Evolutionary conservation across 1,140 invertebrate species (phyloP), one percentile per base, ranked within the genome.

Genomic region (Phenacoccus solenopsis): DNA sequence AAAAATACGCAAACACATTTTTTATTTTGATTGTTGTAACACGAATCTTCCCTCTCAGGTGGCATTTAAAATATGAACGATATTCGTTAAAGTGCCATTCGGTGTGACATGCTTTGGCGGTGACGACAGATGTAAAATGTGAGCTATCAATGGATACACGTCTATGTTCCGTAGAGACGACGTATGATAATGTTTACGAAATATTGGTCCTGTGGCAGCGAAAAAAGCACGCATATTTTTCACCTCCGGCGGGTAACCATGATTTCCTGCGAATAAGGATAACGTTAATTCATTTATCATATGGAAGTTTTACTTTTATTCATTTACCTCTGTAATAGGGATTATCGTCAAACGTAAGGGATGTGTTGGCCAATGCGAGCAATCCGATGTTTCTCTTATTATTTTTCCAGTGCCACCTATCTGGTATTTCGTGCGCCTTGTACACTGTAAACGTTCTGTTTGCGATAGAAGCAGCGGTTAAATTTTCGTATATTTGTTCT

Each of bases 211-310:
- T 69, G 80, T 78, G 0, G 86, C 88, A 70, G 89, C 81, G 73
- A 90, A 90, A 72, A 87, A 84, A 27, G 87, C 84, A 75, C 84
- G 82, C 88, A 90, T 89, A 16, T 79, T 78, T 30, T 72, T 69
- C 1, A 78, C 75, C 16, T 76, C 76, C 72, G 87, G 87, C 72
- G 85, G 82, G 73, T 88, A 90, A 1, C 88, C 88, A 76, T 89
- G 87, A n/a, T 83, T 75, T 1, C 87, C 88, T 75, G 74, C 10
- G 20, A 69, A 38, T 9, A 24, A 69, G 5, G 16, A 1, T 28
- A 22, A 9, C 7, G 21, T 30, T 30, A 21, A 28, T 22, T 21
- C 10, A 30, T 22, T 1, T 4, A 22, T 21, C 27, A 16, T 32
- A 28, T 30, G 7, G 67, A 68, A 30, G 25, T 2, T 13, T 10